Conservation (phyloP, 2,888 invertebrate genomes). For the Lacanobia oleracea region DNA sequence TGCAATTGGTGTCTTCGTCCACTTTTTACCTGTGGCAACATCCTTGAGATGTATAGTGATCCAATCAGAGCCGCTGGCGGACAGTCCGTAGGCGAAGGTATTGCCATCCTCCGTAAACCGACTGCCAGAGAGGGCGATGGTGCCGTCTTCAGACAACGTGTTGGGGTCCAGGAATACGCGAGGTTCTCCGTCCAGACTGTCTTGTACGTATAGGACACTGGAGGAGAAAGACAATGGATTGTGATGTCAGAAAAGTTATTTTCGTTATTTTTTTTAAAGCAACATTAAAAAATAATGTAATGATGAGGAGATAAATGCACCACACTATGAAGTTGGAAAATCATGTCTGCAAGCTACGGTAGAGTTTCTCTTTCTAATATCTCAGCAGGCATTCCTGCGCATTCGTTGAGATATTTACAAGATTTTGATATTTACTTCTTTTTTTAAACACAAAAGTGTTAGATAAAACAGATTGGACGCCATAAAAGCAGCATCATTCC, state of each 20-base stretch:
- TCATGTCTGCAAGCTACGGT: too few relatives aligned
- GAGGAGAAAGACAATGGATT: slow-evolving; percentile 4
- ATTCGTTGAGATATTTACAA: too few relatives aligned
- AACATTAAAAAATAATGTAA: too few relatives aligned
- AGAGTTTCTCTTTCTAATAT: too few relatives aligned
- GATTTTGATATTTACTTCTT: too few relatives aligned
- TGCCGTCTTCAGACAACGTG: slow-evolving; percentile 97
- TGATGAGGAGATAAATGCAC: too few relatives aligned
- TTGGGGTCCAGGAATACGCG: slow-evolving; percentile 99
- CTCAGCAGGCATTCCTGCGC: too few relatives aligned
- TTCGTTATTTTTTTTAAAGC: neutral
- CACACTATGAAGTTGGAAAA: too few relatives aligned
- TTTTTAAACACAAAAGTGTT: too few relatives aligned
- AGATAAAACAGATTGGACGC: too few relatives aligned
- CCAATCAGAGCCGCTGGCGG: slow-evolving; percentile 99
- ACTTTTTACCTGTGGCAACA: slow-evolving; percentile 91
- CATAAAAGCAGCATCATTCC: too few relatives aligned
- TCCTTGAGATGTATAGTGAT: slow-evolving; percentile 96
- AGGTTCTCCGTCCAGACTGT: slow-evolving; percentile 93
- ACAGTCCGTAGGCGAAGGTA: slow-evolving; percentile 97
- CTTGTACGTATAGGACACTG: slow-evolving; percentile 97
- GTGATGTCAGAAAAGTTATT: too few relatives aligned
- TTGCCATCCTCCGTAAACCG: slow-evolving; percentile 97
- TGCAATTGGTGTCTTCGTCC: neutral
- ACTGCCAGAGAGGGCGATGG: slow-evolving; percentile 94